Conservation (phyloP, 92 coral and sea anemone species). For the Porites evermanni region DNA sequence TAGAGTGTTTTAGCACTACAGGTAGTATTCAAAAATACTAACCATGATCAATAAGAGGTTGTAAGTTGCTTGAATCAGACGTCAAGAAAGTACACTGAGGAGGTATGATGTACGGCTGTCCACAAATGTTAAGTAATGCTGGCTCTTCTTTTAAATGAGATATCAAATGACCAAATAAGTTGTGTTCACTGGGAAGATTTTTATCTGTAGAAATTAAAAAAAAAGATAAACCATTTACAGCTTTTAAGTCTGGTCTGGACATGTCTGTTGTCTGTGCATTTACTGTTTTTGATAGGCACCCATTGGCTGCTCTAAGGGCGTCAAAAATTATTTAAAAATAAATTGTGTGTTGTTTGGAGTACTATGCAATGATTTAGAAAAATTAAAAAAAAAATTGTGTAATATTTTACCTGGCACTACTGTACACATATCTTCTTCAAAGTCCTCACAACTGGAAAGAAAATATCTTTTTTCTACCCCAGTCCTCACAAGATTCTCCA, state of each 20-base stretch:
- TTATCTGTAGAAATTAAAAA: slow-evolving; percentile 25
- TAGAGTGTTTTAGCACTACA: no score
- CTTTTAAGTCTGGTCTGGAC: background rate
- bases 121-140: slow-evolving; percentile 43
- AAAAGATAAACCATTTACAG: background rate
- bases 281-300: no score
- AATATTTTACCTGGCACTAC: slow-evolving; percentile 11
- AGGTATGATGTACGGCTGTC: slow-evolving; percentile 75
- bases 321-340: no score
- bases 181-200: slow-evolving; percentile 22
- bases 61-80: slow-evolving; percentile 71
- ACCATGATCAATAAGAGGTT: slow-evolving; percentile 75
- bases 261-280: no score
- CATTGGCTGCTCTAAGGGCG: no score
- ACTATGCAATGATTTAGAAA: background rate
- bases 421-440: background rate
- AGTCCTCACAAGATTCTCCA: slow-evolving; percentile 35
- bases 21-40: background rate
- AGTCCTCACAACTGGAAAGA: background rate
- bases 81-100: slow-evolving; percentile 71
- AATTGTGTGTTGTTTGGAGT: background rate
- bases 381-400: no score
- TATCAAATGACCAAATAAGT: slow-evolving; percentile 62
- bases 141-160: slow-evolving; percentile 38
- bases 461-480: slow-evolving; percentile 32